phyloP scores from a whole-genome alignment of 2,113 vertebrate species.

The Echinops telfairi region DNA sequence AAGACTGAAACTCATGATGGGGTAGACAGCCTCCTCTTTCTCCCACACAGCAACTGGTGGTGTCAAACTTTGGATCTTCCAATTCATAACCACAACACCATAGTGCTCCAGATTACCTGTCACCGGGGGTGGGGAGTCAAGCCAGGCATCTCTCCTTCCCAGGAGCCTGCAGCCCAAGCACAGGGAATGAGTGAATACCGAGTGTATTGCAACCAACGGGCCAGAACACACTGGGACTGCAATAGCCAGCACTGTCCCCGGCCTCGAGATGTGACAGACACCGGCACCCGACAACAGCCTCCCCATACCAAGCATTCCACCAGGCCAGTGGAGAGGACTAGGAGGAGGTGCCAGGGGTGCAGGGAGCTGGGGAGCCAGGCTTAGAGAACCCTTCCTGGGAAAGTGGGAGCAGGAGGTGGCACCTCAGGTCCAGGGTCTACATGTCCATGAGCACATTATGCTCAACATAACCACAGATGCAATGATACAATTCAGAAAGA shows the following conservation, averaged over 20 bases:
- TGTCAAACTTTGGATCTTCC: too few relatives aligned
- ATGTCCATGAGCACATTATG: too few relatives aligned
- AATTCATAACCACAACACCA: too few relatives aligned
- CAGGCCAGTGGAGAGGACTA: background rate
- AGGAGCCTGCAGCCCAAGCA: background rate
- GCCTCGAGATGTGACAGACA: background rate
- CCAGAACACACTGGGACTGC: background rate
- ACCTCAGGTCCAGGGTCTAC: background rate
- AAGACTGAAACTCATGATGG: too few relatives aligned
- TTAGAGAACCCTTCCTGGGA: background rate
- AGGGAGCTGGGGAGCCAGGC: background rate
- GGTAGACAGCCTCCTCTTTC: too few relatives aligned
- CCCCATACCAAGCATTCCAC: background rate
- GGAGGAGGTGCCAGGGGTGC: background rate
- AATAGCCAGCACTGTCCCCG: background rate
- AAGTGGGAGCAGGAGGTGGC: background rate
- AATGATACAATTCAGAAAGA: background rate
- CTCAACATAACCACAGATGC: background rate
- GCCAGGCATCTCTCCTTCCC: background rate
- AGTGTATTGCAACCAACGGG: fast-evolving
- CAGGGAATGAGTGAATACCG: background rate
- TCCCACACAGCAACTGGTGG: too few relatives aligned
- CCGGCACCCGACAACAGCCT: background rate
- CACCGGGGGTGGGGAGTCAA: fast-evolving
- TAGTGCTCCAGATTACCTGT: background rate